These are phyloP conservation scores for Sebastiscus albofasciatus DNA, from an alignment of 2,797 vertebrate genomes.

Conservation along the genomic window DNA sequence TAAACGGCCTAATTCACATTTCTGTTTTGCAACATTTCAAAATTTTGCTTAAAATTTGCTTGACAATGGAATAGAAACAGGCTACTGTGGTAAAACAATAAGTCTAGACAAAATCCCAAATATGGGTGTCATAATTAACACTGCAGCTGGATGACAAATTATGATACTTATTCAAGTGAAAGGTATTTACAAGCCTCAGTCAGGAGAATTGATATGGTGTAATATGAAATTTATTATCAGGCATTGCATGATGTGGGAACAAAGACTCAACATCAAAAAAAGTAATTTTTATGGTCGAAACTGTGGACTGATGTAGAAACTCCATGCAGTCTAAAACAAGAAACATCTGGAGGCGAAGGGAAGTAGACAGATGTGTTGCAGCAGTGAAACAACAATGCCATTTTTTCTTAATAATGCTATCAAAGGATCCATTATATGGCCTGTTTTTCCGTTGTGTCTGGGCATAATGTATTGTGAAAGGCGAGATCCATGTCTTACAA, in stretches of 20 bases:
- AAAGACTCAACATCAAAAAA: constrained; percentile 35
- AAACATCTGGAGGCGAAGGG: constrained; percentile 60
- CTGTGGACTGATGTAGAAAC: constrained; percentile 49
- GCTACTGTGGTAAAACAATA: background rate
- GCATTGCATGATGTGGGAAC: constrained; percentile 39
- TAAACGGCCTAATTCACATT: background rate
- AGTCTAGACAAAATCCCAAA: background rate
- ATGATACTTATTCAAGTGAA: background rate
- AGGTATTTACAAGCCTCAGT: constrained; percentile 10
- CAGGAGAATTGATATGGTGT: background rate
- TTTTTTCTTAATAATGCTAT: constrained; percentile 56
- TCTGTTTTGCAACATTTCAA: background rate
- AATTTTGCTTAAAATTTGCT: background rate
- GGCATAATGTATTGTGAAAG: constrained; percentile 49
- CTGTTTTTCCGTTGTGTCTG: constrained; percentile 48
- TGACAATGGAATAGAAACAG: background rate
- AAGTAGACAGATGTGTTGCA: constrained; percentile 51
- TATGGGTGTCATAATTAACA: background rate
- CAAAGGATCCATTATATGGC: constrained; percentile 58
- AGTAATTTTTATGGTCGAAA: constrained; percentile 38
- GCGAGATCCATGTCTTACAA: constrained; percentile 47
- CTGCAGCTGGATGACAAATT: constrained; percentile 23
- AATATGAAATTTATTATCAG: constrained; percentile 33
- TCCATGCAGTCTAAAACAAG: constrained; percentile 48
- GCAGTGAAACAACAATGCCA: constrained; percentile 43